A percentile compares a stretch with the other conserved stretches of the same genome.
Conservation (phyloP, 2,797 vertebrate species). For the Tiaroga cobitis region DNA sequence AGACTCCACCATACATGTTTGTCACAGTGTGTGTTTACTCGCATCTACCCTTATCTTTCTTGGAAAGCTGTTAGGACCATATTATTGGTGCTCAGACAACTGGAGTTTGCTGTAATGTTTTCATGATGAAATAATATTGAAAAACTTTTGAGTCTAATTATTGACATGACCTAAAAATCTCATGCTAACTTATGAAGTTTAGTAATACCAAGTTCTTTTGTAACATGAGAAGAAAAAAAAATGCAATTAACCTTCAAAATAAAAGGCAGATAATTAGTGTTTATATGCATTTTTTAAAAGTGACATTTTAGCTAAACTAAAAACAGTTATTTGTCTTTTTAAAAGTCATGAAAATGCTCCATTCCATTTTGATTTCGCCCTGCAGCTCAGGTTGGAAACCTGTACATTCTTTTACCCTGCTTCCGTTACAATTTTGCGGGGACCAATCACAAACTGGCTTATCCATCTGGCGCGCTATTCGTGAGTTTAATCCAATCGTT, state of each 20-base stretch:
- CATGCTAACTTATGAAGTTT: background rate
- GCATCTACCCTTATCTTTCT: slow-evolving; percentile 8
- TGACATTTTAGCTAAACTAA: background rate
- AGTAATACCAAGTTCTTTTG: too few species aligned
- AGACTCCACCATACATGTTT: background rate
- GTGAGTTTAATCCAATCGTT: too few species aligned
- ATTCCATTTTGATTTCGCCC: too few species aligned
- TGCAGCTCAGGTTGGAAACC: too few species aligned
- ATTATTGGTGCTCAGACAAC: background rate
- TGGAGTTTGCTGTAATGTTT: background rate
- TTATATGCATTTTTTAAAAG: background rate
- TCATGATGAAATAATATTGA: background rate
- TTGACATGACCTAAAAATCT: background rate
- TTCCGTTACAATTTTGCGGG: too few species aligned
- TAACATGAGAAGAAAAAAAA: background rate
- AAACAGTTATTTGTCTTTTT: background rate
- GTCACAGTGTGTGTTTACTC: slow-evolving; percentile 4
- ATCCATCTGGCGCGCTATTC: too few species aligned
- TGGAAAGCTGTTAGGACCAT: background rate
- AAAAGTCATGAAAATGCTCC: background rate
- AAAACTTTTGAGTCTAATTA: background rate
- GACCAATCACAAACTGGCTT: too few species aligned
- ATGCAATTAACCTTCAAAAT: background rate
- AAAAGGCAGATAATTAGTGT: background rate
- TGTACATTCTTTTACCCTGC: too few species aligned